Evolutionary conservation across 2,888 invertebrate genomes (phyloP), one percentile per base, ranked within the genome.

Genomic region (Nomada flava): DNA sequence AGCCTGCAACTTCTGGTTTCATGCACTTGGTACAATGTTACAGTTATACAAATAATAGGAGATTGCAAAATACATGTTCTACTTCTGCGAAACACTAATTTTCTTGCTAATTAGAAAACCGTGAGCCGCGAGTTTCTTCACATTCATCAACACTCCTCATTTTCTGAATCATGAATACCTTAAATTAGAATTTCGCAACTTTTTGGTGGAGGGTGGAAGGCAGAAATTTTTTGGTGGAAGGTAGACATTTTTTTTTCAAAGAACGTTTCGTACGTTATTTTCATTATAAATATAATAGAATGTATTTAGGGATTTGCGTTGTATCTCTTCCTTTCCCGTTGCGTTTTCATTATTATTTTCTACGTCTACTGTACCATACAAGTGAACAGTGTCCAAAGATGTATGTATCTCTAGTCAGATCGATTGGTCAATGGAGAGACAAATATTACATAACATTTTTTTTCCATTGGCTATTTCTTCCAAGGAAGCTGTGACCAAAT

Each of bases 21-120:
- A 57, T 26, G 26, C 26, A 26, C 26, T 23, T 57, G 26, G 10
- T 26, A 29, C 15, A 29, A 26, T 26, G 29, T 15, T 26, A 2
- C 3, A 26, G 13, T 26, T 15, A 4, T 29, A 18, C 3, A 26
- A 29, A 26, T 13, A 36, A 23, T 20, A 11, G 13, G 23, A 23
- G 13, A 59, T 47, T 52, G 0, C 52, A 62, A 36, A 36, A 36
- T 50, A 18, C 44, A 20, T 63, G 36, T 57, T 47, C 44, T 36
- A 55, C 29, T 55, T 65, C 53, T 73, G 44, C 23, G 36, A 53
- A 26, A 53, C 47, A 36, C 20, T 67, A 73, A 60, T 62, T 73
- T 53, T 29, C 36, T 60, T 15, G 13, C 23, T n/a, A 67, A 74
- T 29, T 50, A 59, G 47, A 44, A 47, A 62, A 67, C 18, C 4